Percentiles rank a stretch among this genome's conserved stretches.
Evolutionary conservation across 1,140 invertebrate species (phyloP).

Genomic region (Lamellibrachia luymesi): DNA sequence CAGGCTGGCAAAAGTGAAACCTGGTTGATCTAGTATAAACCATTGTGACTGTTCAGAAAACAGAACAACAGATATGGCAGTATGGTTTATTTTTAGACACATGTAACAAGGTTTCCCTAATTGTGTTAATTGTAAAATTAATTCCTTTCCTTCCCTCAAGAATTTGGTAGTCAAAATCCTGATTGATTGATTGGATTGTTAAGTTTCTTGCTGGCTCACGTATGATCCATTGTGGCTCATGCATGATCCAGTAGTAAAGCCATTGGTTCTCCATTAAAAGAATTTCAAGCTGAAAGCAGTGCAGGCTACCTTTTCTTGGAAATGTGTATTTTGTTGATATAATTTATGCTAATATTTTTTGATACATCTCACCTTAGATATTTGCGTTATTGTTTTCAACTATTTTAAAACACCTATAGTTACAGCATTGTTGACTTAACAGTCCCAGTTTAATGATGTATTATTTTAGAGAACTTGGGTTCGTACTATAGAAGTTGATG

Average conservation of each 20-base stretch:
- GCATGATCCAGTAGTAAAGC: not conserved
- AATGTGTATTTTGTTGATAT: no score
- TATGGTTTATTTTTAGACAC: not conserved
- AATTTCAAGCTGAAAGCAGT: not conserved
- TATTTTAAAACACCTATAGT: no score
- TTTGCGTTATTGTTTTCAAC: no score
- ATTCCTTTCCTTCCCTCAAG: not conserved
- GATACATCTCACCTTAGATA: no score
- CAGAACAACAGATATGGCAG: not conserved
- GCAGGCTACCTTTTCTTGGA: no score
- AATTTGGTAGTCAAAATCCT: not conserved
- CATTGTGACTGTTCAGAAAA: not conserved
- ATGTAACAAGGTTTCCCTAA: not conserved
- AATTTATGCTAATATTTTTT: no score
- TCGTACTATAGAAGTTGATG: not conserved
- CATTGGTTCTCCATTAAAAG: not conserved
- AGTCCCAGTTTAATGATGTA: not conserved
- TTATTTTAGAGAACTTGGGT: not conserved
- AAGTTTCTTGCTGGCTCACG: not conserved
- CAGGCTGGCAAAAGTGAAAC: not conserved
- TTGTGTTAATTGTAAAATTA: not conserved
- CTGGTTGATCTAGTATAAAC: not conserved
- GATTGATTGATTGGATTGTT: not conserved
- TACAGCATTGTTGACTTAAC: no score
- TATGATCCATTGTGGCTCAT: no score